phyloP scores from a whole-genome alignment of 2,113 vertebrate species.

The Saguinus midas region DNA sequence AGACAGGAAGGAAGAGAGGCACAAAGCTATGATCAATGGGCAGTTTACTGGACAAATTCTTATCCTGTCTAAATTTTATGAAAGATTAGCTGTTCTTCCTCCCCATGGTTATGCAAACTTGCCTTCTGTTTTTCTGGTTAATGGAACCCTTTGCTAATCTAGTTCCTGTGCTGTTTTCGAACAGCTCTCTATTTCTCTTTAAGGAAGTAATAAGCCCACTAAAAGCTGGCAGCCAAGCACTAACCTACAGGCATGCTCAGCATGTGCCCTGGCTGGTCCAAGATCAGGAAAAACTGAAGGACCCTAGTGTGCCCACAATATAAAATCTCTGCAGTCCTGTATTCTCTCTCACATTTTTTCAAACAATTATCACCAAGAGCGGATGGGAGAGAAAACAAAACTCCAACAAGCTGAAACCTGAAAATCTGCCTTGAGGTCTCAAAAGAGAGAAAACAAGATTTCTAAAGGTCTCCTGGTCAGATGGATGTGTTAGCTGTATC shows the following conservation, averaged over 20 bases:
- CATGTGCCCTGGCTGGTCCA: not conserved
- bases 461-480: not conserved
- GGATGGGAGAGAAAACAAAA: not conserved
- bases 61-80: conserved; percentile 66
- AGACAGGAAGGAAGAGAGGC: conserved; percentile 68
- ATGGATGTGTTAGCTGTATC: not conserved
- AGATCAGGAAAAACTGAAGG: not conserved
- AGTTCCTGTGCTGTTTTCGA: conserved; percentile 50
- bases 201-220: conserved; percentile 55
- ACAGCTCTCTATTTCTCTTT: conserved; percentile 52
- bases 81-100: conserved; percentile 71
- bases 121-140: conserved; percentile 52
- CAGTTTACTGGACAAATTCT: conserved; percentile 70
- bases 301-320: not conserved
- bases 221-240: conserved; percentile 16
- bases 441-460: not conserved
- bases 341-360: not conserved
- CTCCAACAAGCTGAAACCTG: not conserved
- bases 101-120: conserved; percentile 61
- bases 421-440: conserved; percentile 11
- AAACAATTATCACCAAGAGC: not conserved
- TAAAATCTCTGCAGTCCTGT: not conserved
- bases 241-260: not conserved
- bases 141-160: conserved; percentile 45
- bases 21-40: conserved; percentile 70